phyloP scores from a whole-genome alignment of 2,888 invertebrate genomes.

The Leptinotarsa juncta region DNA sequence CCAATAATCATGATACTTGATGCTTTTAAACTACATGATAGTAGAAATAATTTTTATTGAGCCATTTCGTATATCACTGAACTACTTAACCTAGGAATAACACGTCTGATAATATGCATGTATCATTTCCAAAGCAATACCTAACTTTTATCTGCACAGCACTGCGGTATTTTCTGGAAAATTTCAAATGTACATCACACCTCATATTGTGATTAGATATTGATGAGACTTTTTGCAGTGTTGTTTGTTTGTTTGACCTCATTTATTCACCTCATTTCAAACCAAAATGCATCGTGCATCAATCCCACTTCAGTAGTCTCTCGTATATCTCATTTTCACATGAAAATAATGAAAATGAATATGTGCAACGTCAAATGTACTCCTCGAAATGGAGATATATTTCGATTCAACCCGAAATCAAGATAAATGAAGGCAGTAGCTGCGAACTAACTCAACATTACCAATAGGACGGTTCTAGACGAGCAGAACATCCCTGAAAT shows the following conservation, averaged over 20 bases:
- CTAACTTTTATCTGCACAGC: too few relatives aligned
- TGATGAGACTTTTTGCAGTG: too few relatives aligned
- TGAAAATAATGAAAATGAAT: conserved; percentile 9
- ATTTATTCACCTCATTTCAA: conserved; percentile 6
- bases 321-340: neutral
- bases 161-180: too few relatives aligned
- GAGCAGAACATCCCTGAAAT: neutral
- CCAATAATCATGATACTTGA: too few relatives aligned
- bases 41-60: too few relatives aligned
- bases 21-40: too few relatives aligned
- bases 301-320: neutral
- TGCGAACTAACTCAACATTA: conserved; percentile 3
- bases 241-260: neutral
- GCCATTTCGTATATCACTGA: too few relatives aligned
- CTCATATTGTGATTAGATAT: too few relatives aligned
- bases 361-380: conserved; percentile 14
- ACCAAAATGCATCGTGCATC: neutral
- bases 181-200: too few relatives aligned
- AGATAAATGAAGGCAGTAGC: conserved; percentile 20
- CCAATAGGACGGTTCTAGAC: neutral
- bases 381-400: conserved; percentile 11
- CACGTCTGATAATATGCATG: too few relatives aligned
- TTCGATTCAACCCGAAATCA: conserved; percentile 1
- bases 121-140: too few relatives aligned
- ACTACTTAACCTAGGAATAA: too few relatives aligned